phyloP scores from a whole-genome alignment of 2,797 vertebrate species.

The Fistularia commersonii region DNA sequence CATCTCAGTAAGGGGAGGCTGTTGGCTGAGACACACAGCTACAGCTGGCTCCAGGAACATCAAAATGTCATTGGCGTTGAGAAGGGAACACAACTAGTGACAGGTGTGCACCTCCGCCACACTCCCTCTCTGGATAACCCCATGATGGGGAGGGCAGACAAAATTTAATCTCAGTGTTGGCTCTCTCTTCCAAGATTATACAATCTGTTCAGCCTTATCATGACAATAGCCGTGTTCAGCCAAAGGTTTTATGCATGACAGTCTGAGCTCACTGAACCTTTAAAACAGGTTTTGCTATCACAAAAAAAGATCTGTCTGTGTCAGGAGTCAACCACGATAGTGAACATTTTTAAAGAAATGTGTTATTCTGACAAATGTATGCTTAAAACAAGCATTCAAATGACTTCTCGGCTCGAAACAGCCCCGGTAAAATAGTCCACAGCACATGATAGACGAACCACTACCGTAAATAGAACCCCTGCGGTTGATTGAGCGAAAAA shows the following conservation, averaged over 20 bases:
- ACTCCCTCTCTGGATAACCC: conserved; percentile 32
- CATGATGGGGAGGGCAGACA: conserved; percentile 5
- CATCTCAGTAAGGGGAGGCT: conserved; percentile 3
- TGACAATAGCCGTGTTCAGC: conserved; percentile 8
- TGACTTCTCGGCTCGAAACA: conserved; percentile 7
- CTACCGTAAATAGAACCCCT: conserved; percentile 67
- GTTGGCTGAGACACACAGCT: conserved; percentile 21
- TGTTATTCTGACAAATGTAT: too few species aligned
- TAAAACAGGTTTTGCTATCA: neutral
- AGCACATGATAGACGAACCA: conserved; percentile 57
- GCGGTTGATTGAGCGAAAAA: conserved; percentile 42
- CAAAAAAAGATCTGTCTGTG: too few species aligned
- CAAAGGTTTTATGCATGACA: conserved; percentile 1
- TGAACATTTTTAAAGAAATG: too few species aligned
- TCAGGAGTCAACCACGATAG: too few species aligned
- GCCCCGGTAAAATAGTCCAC: conserved; percentile 49
- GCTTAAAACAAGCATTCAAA: neutral
- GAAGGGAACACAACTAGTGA: conserved; percentile 43
- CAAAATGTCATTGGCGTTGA: conserved; percentile 52
- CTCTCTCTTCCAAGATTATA: conserved; percentile 1
- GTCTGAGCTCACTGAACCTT: conserved; percentile 2
- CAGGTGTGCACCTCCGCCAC: conserved; percentile 62
- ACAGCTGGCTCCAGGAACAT: conserved; percentile 48
- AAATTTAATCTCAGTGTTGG: conserved; percentile 5
- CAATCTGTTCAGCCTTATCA: neutral